Percentiles rank a stretch among this genome's conserved stretches.
phyloP scores from a whole-genome alignment of 2,113 vertebrate species.

The Climacteris rufus region DNA sequence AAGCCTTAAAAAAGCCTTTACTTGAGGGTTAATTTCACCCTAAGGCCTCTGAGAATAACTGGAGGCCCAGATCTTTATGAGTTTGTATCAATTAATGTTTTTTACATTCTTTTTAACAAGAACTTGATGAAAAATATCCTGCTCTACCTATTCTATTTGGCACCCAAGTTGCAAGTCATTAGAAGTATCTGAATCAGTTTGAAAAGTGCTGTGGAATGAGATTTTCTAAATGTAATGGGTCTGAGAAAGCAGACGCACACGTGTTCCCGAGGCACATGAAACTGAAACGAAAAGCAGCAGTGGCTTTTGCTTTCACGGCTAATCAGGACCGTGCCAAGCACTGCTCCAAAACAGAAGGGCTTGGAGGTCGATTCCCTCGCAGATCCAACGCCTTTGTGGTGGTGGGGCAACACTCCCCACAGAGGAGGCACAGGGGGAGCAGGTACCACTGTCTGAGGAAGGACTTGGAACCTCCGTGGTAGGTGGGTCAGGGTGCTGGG shows the following conservation, averaged over 20 bases:
- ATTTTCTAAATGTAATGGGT: not conserved
- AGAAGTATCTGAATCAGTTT: not conserved
- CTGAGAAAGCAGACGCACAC: not conserved
- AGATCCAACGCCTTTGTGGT: rapidly evolving
- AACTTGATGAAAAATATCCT: conserved; percentile 49
- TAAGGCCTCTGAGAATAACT: conserved; percentile 16
- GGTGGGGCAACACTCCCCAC: not conserved
- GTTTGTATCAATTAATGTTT: conserved; percentile 28
- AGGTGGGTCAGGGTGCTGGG: rapidly evolving
- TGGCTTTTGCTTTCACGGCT: not conserved
- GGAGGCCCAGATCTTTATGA: not conserved
- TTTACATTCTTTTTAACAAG: conserved; percentile 31
- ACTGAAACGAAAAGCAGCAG: not conserved
- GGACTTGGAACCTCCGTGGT: rapidly evolving
- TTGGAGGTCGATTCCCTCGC: rapidly evolving
- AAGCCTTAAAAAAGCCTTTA: conserved; percentile 14
- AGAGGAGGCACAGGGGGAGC: not conserved
- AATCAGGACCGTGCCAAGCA: not conserved
- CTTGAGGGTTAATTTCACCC: conserved; percentile 33
- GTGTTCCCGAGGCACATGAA: rapidly evolving
- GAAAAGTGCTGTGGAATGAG: not conserved
- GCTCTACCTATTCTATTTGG: not conserved
- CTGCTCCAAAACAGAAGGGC: rapidly evolving
- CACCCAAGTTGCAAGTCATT: not conserved
- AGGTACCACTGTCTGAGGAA: rapidly evolving